These are phyloP conservation scores for Oophaga pumilio DNA, from an alignment of 2,113 vertebrate species.

Conservation along the genomic window DNA sequence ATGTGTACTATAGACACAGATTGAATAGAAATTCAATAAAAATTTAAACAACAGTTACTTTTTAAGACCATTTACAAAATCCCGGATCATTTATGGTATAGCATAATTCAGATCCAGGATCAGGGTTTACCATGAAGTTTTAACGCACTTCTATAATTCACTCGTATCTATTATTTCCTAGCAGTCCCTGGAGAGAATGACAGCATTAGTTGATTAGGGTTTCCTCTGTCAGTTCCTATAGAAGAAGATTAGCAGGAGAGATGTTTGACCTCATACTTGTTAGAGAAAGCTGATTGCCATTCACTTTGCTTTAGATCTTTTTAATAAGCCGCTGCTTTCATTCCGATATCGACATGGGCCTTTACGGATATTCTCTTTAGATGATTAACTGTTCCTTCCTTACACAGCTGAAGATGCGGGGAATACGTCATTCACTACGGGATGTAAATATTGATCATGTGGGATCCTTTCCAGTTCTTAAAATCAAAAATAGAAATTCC, in stretches of 20 bases:
- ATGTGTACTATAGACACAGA: no score
- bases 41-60: no score
- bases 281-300: constrained; percentile 44
- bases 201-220: constrained; percentile 56
- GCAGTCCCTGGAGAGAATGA: constrained; percentile 23
- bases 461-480: background rate
- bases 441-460: constrained; percentile 13
- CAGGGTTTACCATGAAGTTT: constrained; percentile 1
- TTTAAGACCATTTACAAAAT: background rate
- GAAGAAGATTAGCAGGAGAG: constrained; percentile 41
- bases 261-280: constrained; percentile 56
- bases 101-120: constrained; percentile 3
- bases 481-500: background rate
- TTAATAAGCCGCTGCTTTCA: constrained; percentile 44
- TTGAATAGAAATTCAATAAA: no score
- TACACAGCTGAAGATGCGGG: background rate
- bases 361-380: constrained; percentile 26
- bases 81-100: constrained; percentile 5
- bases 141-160: background rate
- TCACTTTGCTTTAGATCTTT: constrained; percentile 38
- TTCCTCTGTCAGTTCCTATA: constrained; percentile 45
- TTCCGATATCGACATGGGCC: constrained; percentile 41
- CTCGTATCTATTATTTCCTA: constrained; percentile 23
- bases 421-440: background rate
- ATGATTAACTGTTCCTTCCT: constrained; percentile 41